Base-by-base conservation (phyloP, 2,113 vertebrate genomes). In the Nothocercus julius region DNA sequence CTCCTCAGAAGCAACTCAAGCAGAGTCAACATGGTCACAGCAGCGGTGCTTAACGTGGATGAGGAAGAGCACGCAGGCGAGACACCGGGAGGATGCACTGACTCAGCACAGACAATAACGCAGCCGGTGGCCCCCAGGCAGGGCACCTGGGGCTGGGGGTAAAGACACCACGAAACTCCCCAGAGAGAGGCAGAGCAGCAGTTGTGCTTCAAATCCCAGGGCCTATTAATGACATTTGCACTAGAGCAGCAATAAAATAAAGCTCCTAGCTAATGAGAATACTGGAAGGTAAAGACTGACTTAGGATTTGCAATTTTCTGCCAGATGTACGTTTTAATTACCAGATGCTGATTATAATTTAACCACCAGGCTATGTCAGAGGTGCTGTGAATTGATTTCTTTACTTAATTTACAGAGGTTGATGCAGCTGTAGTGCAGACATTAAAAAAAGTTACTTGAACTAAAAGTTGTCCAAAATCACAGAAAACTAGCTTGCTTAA, bases 271-370 rank as follows among this genome's bases (percentile, higher is more conserved):
- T 92, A 89, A 92, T 56, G 64, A 87, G 75, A 85, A 84, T 4
- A 87, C 27, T 22, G 12, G 59, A 92, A 92, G 58, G 89, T 59
- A 93, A 92, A 92, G 25, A 80, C 79, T 90, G 85, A 93, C 79
- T 91, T 64, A 18, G 21, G 51, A 80, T 91, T 82, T 91, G 59
- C 49, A 36, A 85, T 82, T 89, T 89, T 27, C 8, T 94, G 27
- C 90, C 75, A 81, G 28, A 83, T 18, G 28, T 72, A 58, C 32
- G 21, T 77, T 89, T 91, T 91, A 96, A 95, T 74, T 85, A 81
- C 75, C 85, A 90, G 87, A 73, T 92, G 85, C 59, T 61, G 32
- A 95, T 73, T 82, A 93, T 53, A 47, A 73, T 73, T 89, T 87
- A 93, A 82, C 59, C 54, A 94, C 25, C 45, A 80, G 45, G 62